Conservation (phyloP, 2,888 invertebrate species). For the Ornithoptera priamus region DNA sequence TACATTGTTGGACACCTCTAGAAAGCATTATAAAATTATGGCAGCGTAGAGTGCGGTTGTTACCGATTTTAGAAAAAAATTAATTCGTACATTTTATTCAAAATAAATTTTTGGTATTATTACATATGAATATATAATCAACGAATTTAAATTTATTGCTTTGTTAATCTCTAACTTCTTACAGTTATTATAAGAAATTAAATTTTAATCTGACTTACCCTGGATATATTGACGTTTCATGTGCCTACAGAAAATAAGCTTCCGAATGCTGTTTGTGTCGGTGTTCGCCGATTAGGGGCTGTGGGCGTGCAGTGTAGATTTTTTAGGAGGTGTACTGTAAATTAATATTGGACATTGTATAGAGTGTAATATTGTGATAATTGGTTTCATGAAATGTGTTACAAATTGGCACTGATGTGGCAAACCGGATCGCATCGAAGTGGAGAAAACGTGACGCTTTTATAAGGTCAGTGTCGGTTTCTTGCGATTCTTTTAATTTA, state of each 20-base stretch:
- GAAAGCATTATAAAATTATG: slow-evolving; percentile 26
- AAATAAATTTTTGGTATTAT: slow-evolving; percentile 18
- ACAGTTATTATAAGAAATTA: slow-evolving; percentile 32
- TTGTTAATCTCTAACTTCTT: neutral
- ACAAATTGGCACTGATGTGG: slow-evolving; percentile 71
- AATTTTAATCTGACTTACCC: slow-evolving; percentile 47
- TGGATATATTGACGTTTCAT: slow-evolving; percentile 73
- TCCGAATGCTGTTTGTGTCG: slow-evolving; percentile 64
- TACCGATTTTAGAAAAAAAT: slow-evolving; percentile 21
- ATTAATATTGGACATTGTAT: slow-evolving; percentile 43
- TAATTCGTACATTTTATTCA: slow-evolving; percentile 14
- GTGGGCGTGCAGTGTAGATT: slow-evolving; percentile 54
- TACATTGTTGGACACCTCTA: neutral
- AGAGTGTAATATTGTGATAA: slow-evolving; percentile 40
- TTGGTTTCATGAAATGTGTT: slow-evolving; percentile 57
- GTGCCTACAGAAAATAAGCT: slow-evolving; percentile 55
- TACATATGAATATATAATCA: neutral
- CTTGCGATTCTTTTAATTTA: slow-evolving; percentile 27
- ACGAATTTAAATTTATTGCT: neutral
- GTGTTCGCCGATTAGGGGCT: slow-evolving; percentile 51
- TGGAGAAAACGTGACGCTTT: slow-evolving; percentile 72
- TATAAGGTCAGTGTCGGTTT: slow-evolving; percentile 68
- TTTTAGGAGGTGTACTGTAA: slow-evolving; percentile 17
- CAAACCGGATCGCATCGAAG: slow-evolving; percentile 72
- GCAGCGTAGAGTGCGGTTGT: slow-evolving; percentile 20